Percentiles rank a stretch among this genome's conserved stretches.
Conservation (phyloP, 2,888 invertebrate genomes). For the Noctua pronuba region DNA sequence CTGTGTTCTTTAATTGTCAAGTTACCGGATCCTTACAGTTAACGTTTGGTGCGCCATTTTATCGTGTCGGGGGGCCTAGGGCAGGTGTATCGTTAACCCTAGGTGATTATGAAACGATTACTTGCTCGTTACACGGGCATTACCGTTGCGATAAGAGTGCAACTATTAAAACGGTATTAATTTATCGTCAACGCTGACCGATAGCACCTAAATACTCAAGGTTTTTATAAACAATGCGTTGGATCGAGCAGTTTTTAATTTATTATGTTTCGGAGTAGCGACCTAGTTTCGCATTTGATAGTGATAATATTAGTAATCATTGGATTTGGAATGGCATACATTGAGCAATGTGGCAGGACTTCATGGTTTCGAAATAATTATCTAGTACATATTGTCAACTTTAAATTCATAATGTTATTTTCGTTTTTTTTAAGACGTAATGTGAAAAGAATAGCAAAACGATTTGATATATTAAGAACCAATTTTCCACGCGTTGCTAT, state of each 20-base stretch:
- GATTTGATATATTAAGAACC: background rate
- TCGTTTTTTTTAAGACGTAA: no score
- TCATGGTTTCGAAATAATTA: slow-evolving; percentile 7
- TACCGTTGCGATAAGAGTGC: slow-evolving; percentile 70
- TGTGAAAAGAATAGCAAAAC: background rate
- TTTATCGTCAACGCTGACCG: slow-evolving; percentile 73
- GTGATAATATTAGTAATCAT: slow-evolving; percentile 37
- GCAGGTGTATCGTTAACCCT: slow-evolving; percentile 74
- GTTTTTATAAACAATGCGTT: slow-evolving; percentile 54
- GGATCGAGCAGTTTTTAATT: slow-evolving; percentile 27
- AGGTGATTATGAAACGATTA: slow-evolving; percentile 81
- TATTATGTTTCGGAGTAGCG: slow-evolving; percentile 23
- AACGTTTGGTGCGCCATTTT: slow-evolving; percentile 64
- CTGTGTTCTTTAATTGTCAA: background rate
- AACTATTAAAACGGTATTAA: slow-evolving; percentile 80
- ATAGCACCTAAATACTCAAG: slow-evolving; percentile 66
- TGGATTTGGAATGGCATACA: slow-evolving; percentile 28
- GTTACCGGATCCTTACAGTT: background rate
- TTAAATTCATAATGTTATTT: background rate
- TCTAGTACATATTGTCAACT: background rate
- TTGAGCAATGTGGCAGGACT: slow-evolving; percentile 22
- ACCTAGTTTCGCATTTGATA: slow-evolving; percentile 48
- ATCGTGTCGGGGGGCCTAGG: slow-evolving; percentile 55
- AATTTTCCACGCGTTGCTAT: background rate
- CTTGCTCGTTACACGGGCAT: slow-evolving; percentile 79